Evolutionary conservation across 2,113 vertebrate genomes (phyloP).

Genomic region (Pedetes capensis): DNA sequence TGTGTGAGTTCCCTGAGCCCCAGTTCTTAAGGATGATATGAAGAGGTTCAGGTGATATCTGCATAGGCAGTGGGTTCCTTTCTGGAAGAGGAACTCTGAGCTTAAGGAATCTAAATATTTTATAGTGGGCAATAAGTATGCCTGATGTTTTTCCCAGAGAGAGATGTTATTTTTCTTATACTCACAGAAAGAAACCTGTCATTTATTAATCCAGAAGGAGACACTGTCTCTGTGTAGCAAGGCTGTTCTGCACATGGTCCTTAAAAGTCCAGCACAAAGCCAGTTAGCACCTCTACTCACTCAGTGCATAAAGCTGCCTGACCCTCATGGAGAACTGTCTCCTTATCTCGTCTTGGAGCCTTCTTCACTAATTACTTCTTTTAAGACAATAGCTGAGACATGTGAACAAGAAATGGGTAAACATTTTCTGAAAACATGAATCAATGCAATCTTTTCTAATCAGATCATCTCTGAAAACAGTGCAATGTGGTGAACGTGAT

Average conservation of each 20-base stretch:
- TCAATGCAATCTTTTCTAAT: neutral
- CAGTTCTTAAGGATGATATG: neutral
- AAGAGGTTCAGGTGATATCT: neutral
- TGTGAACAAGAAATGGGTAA: neutral
- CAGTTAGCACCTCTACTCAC: neutral
- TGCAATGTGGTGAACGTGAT: neutral
- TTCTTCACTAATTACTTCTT: neutral
- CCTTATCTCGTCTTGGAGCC: neutral
- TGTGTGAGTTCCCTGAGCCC: neutral
- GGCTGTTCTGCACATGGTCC: neutral
- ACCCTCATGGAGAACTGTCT: neutral
- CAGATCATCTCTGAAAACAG: conserved; percentile 24
- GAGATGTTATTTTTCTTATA: conserved; percentile 18
- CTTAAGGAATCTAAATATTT: neutral
- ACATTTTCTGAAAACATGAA: neutral
- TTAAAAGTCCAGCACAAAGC: neutral
- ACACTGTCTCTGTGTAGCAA: neutral
- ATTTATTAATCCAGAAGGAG: neutral
- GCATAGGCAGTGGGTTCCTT: neutral
- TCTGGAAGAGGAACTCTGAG: neutral
- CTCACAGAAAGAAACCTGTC: neutral
- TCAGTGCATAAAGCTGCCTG: neutral
- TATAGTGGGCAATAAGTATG: neutral
- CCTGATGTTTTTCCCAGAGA: neutral
- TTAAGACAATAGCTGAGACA: neutral